Conservation (phyloP, 2,113 vertebrate species). For the Galeopterus variegatus region DNA sequence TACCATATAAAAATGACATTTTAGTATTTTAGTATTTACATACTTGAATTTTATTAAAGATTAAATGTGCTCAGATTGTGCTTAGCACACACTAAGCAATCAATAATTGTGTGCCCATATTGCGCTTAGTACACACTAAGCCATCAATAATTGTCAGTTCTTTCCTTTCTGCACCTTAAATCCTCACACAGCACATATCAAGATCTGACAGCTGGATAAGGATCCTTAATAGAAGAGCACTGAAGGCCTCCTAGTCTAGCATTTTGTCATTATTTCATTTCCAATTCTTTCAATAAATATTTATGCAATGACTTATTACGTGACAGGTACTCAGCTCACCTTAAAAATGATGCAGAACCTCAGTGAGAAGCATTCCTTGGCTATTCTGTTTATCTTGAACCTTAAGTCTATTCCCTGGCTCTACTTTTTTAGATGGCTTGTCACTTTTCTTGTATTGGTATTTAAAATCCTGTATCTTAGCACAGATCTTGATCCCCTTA, state of each 20-base stretch:
- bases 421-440: neutral
- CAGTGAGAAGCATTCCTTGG: neutral
- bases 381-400: neutral
- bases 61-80: conserved; percentile 19
- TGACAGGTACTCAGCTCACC: neutral
- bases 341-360: neutral
- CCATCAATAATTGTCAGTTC: neutral
- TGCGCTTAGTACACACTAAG: neutral
- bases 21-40: conserved; percentile 71
- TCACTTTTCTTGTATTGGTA: neutral
- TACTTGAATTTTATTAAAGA: neutral
- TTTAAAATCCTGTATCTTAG: neutral
- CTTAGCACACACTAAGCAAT: neutral
- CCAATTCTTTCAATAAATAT: conserved; percentile 57
- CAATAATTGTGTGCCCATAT: neutral
- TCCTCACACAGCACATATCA: neutral
- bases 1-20: neutral
- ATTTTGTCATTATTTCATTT: conserved; percentile 53
- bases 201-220: conserved; percentile 2
- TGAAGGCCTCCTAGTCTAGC: neutral
- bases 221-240: conserved; percentile 7
- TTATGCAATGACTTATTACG: neutral
- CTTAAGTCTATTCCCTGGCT: neutral
- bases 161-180: neutral
- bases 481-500: conserved; percentile 7